Base-by-base conservation (phyloP, 2,888 invertebrate species). In the Acanthosoma haemorrhoidale region DNA sequence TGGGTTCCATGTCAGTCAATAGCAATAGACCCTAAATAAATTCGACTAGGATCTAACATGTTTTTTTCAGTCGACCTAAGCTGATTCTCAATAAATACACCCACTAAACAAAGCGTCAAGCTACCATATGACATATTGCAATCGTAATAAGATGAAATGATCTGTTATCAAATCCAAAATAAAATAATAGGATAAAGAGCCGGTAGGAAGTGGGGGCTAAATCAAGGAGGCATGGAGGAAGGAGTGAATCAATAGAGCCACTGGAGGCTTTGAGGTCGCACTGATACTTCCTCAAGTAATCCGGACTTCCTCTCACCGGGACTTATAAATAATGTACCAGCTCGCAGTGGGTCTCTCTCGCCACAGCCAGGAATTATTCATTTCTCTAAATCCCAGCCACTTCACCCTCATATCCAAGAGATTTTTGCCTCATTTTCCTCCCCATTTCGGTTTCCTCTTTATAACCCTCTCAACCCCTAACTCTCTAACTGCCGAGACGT, bases 191-290 rank as follows among this genome's bases (percentile, higher is more conserved):
- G 60, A 57, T 34, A 18, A 59, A 39, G 63, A 74, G 71, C 72
- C 72, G 75, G 75, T 73, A 76, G 63, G 58, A 58, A 36, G 29
- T 31, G 29, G 57, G 6, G 21, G 32, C 18, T 31, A 38, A 58
- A 32, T 25, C 29, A 67, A 39, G 67, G 57, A 75, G 75, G 77
- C 76, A 75, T 8, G 18, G 29, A 34, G 67, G 34, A 57, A 34
- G 38, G 2, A 67, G 67, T 6, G 60, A 13, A 36, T 8, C 8
- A 36, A 13, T 8, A 36, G 59, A 34, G 29, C 16, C 34, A 32
- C 16, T 59, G 16, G 67, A 25, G 41, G 67, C 25, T 43, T 21
- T 8, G 15, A 38, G 38, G 29, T 13, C 18, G 34, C 60, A 29
- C 34, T 32, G 60, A 60, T 66, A 63, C 64, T 64, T 51, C 57